phyloP scores from a whole-genome alignment of 2,888 invertebrate genomes.

The Linnaemya vulpina region DNA sequence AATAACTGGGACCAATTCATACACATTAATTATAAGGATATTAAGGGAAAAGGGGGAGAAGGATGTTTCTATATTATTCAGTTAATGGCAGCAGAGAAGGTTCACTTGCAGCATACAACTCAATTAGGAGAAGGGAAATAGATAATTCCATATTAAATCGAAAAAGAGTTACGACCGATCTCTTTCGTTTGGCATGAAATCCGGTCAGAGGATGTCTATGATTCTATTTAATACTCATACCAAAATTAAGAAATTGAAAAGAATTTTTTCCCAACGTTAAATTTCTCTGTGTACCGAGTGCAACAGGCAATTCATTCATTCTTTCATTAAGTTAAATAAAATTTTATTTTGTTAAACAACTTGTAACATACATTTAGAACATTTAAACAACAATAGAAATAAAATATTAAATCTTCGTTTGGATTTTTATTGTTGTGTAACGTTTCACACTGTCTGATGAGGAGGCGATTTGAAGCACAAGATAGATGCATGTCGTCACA shows the following conservation, averaged over 20 bases:
- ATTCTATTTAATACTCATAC: no score
- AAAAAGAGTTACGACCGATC: no score
- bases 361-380: conserved; percentile 63
- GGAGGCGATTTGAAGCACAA: conserved; percentile 9
- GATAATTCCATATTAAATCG: no score
- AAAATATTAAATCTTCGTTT: conserved; percentile 78
- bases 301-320: conserved; percentile 45
- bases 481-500: conserved; percentile 72
- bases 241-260: no score
- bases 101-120: no score
- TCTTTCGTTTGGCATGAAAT: no score
- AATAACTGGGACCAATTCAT: no score
- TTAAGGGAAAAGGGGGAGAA: background rate
- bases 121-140: no score
- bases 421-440: conserved; percentile 41
- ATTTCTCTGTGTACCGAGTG: background rate
- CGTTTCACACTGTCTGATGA: conserved; percentile 44
- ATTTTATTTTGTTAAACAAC: conserved; percentile 57
- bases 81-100: no score
- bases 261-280: no score
- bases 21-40: conserved; percentile 69
- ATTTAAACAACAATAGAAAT: conserved; percentile 66
- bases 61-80: no score
- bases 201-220: no score
- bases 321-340: conserved; percentile 55